Base-by-base conservation (phyloP, 2,888 invertebrate species). In the Drosophila mimica region DNA sequence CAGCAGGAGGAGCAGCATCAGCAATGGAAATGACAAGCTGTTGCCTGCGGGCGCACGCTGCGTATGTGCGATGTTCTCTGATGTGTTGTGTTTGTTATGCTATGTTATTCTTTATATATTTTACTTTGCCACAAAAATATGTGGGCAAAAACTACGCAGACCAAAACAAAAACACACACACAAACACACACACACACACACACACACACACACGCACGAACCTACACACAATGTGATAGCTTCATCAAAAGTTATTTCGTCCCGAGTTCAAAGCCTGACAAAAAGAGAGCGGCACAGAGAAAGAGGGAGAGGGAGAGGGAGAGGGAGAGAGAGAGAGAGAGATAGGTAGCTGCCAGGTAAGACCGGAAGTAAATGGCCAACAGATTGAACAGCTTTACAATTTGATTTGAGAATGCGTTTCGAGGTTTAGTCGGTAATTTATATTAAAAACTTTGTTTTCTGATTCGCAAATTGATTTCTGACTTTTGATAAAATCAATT, bases 11-110 rank as follows among this genome's bases (percentile, higher is more conserved):
- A 63, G 31, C 15, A 40, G 34, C 36, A n/a, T 38, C 48, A 20
- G 53, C 51, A 70, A 34, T 63, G 77, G 49, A 53, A 67, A 61
- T 54, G 67, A 67, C 79, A 74, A 70, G 66, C 71, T 68, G 74
- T 77, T 70, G 70, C 78, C 64, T 33, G 63, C n/a, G 62, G 71
- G 58, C 57, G 17, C 28, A 74, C 54, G 59, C 51, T 58, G 70
- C 78, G 72, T 78, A 78, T 78, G 76, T 58, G 63, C 49, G 63
- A 31, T 20, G 34, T 56, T 58, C 51, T 11, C 53, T 48, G 46
- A 52, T 51, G 59, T 36, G n/a, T 49, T 43, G 59, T 36, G 28
- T 49, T 43, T 54, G 36, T 46, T 46, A 46, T 31, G 57, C 20
- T 51, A 60, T 49, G 53, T 52, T 67, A 57, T 65, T 59, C 38